A percentile compares a stretch with the other conserved stretches of the same genome.
These are phyloP conservation scores for Musca domestica DNA, from an alignment of 1,140 invertebrate species.

Conservation along the genomic window DNA sequence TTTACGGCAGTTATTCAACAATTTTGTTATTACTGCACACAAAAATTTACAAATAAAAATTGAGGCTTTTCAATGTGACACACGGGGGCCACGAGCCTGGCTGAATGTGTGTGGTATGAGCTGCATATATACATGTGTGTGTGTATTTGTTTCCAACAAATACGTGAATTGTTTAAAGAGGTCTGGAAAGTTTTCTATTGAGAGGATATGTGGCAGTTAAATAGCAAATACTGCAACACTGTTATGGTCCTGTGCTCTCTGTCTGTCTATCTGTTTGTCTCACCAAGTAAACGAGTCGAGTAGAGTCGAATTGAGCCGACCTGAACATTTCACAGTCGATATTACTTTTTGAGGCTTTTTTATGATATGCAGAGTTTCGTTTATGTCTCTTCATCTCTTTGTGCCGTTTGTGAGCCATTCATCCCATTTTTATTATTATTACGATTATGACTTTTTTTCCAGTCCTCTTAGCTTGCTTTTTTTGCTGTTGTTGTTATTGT, in stretches of 20 bases:
- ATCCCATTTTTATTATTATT: too few relatives aligned
- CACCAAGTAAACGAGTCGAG: too few relatives aligned
- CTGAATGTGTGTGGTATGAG: neutral
- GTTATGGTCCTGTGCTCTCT: too few relatives aligned
- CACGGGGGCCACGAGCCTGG: too few relatives aligned
- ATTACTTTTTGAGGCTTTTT: conserved; percentile 4
- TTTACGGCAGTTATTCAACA: too few relatives aligned
- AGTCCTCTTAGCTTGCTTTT: neutral
- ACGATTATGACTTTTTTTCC: neutral
- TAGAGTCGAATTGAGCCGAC: too few relatives aligned
- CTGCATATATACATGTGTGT: neutral
- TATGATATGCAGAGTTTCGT: conserved; percentile 15
- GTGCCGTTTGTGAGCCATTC: too few relatives aligned
- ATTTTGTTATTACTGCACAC: too few relatives aligned
- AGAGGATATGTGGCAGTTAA: conserved; percentile 4
- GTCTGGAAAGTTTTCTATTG: conserved; percentile 12
- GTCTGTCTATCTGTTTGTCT: too few relatives aligned
- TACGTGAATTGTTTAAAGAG: neutral
- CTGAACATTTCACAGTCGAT: neutral
- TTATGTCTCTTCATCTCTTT: too few relatives aligned
- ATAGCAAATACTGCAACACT: neutral
- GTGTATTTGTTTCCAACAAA: neutral
- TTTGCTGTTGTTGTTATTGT: neutral
- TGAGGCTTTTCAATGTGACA: too few relatives aligned
- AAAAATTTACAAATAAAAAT: neutral